Evolutionary conservation across 2,113 vertebrate genomes (phyloP).

Genomic region (Ursus arctos): DNA sequence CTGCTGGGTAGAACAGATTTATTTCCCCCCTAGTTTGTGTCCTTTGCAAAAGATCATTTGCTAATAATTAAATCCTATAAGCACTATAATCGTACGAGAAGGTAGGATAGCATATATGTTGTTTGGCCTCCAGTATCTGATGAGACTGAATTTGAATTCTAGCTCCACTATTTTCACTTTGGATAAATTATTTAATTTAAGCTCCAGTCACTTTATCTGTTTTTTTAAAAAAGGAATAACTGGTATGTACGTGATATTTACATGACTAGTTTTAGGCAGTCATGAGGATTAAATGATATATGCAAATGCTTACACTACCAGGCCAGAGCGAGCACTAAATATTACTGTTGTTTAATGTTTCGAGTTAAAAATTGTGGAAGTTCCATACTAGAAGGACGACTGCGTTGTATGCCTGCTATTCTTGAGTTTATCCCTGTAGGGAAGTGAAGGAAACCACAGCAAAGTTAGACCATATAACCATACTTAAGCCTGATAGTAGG

Average conservation of each 20-base stretch:
- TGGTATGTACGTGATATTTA: not conserved
- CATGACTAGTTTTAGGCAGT: not conserved
- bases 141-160: conserved; percentile 28
- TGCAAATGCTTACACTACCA: not conserved
- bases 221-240: not conserved
- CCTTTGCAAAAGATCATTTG: conserved; percentile 32
- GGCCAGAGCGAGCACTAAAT: not conserved
- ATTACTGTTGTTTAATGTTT: not conserved
- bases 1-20: conserved; percentile 41
- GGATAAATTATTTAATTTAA: not conserved
- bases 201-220: not conserved
- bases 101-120: not conserved
- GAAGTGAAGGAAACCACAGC: not conserved
- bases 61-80: conserved; percentile 9
- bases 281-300: not conserved
- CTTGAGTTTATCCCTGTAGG: not conserved
- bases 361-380: not conserved
- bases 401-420: not conserved
- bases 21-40: conserved; percentile 5
- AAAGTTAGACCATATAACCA: not conserved
- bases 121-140: not conserved
- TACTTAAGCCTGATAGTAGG: not conserved
- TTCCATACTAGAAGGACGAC: not conserved
- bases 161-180: not conserved
- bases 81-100: not conserved